Evolutionary conservation across 2,797 vertebrate species (phyloP).

Genomic region (Alcedo quadribrachys): DNA sequence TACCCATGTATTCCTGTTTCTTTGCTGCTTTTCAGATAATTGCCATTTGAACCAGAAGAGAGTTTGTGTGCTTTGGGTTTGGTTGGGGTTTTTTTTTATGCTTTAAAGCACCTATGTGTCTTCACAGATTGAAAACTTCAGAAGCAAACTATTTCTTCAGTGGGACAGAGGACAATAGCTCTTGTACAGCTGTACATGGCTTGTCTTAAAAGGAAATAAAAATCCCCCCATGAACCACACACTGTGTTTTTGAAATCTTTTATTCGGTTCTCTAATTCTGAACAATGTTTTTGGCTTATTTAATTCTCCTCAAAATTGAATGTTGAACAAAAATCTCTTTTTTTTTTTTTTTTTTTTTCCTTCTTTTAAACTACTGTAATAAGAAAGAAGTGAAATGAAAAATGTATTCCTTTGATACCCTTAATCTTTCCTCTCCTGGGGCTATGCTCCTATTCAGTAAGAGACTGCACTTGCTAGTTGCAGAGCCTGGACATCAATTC

Average conservation of each 20-base stretch:
- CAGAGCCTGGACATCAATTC: neutral
- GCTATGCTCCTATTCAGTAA: constrained; percentile 53
- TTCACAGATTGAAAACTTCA: constrained; percentile 46
- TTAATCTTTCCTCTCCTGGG: constrained; percentile 71
- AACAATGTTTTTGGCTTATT: constrained; percentile 71
- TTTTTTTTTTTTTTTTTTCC: constrained; percentile 1
- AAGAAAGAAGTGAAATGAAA: constrained; percentile 66
- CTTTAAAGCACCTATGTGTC: constrained; percentile 50
- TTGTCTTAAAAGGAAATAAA: constrained; percentile 59
- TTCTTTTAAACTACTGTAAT: constrained; percentile 63
- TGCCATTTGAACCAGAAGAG: constrained; percentile 55
- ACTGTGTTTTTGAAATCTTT: constrained; percentile 67
- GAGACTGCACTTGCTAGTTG: constrained; percentile 40
- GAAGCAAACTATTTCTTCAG: constrained; percentile 54
- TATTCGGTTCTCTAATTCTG: constrained; percentile 60
- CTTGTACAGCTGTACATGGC: constrained; percentile 53
- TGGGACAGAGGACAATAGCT: constrained; percentile 60
- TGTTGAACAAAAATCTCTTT: constrained; percentile 53
- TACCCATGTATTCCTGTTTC: constrained; percentile 31
- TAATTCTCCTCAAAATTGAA: constrained; percentile 68
- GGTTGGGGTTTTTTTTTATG: neutral
- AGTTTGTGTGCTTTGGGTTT: neutral
- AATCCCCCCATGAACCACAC: constrained; percentile 57
- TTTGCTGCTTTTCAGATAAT: constrained; percentile 51
- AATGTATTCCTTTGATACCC: constrained; percentile 64